These are phyloP conservation scores for Amblyopsis hoosieri DNA, from an alignment of 2,797 vertebrate species.

Conservation along the genomic window DNA sequence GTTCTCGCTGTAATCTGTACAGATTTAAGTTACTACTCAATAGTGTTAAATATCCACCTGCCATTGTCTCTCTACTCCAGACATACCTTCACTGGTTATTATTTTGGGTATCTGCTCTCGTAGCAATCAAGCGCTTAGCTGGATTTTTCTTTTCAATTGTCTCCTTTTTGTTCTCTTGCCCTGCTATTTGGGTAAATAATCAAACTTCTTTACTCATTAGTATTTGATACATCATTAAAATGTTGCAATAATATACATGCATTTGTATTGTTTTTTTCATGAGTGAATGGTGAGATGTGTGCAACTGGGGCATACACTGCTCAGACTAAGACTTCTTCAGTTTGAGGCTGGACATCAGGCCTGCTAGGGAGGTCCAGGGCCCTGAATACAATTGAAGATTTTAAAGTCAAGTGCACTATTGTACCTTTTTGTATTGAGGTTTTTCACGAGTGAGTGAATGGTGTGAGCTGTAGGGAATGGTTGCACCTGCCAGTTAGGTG, in stretches of 20 bases:
- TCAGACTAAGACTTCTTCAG: too few species aligned
- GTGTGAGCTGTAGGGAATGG: too few species aligned
- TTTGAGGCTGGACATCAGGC: too few species aligned
- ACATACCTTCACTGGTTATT: conserved; percentile 15
- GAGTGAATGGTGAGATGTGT: too few species aligned
- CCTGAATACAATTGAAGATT: too few species aligned
- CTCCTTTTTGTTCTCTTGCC: conserved; percentile 44
- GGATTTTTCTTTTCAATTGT: conserved; percentile 43
- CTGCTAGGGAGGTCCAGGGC: too few species aligned
- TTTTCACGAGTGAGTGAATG: too few species aligned
- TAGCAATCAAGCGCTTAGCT: conserved; percentile 34
- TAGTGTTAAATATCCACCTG: conserved; percentile 26
- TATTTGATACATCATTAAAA: conserved; percentile 75
- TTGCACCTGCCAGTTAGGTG: too few species aligned
- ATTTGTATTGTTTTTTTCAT: conserved; percentile 15
- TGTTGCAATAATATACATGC: conserved; percentile 67
- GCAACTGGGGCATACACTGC: too few species aligned
- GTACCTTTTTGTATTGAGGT: too few species aligned
- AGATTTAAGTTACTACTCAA: conserved; percentile 24
- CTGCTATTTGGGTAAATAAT: conserved; percentile 61
- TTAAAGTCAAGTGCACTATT: too few species aligned
- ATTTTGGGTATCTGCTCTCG: conserved; percentile 22
- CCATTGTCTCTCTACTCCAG: conserved; percentile 21
- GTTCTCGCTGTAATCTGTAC: conserved; percentile 19
- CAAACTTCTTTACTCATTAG: conserved; percentile 61